Evolutionary conservation across 2,888 invertebrate genomes (phyloP), one percentile per base, ranked within the genome.

Genomic region (Lumbricus terrestris): DNA sequence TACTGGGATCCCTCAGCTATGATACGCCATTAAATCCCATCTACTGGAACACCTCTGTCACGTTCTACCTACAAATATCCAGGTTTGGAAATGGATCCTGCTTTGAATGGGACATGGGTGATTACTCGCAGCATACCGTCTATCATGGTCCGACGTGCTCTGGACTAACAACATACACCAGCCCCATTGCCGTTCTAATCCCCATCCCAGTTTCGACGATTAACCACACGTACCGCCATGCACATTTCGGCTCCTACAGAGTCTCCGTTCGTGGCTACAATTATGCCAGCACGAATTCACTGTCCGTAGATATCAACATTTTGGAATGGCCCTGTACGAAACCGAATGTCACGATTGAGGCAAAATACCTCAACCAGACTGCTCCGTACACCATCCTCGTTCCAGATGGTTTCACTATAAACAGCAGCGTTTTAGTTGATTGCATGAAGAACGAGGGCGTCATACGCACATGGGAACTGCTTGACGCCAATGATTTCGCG

Each of bases 71-170:
- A 0, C 20, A 34, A n/a, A 33, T 90, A 18, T 35, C 37, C 16
- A 90, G 82, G 85, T 33, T 85, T 37, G 90, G 34, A 29, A 82
- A 90, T 91, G 91, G 47, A 91, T 90, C 88, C 34, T 91, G 20
- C 90, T 89, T 38, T 69, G 90, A n/a, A 91, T 92, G 92, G 92
- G 35, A 88, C 47, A 85, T 85, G 85, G 85, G 85, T 5, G 85
- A 85, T 35, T 23, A 37, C 23, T 37, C 34, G 2, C 33, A 18
- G 13, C 85, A 85, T 23, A 5, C 35, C 20, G 85, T 85, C 34
- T 85, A 85, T 35, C 85, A 34, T 18, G 83, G 13, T 35, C 13
- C 33, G 16, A 34, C 83, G 16, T 83, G 83, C 35, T 83, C 83
- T 35, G 83, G 34, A 23, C 5, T 18, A 3, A 23, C 23, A 18